Percentiles rank a stretch among this genome's conserved stretches.
phyloP scores from a whole-genome alignment of 2,113 vertebrate species.

The Malurus elegans region DNA sequence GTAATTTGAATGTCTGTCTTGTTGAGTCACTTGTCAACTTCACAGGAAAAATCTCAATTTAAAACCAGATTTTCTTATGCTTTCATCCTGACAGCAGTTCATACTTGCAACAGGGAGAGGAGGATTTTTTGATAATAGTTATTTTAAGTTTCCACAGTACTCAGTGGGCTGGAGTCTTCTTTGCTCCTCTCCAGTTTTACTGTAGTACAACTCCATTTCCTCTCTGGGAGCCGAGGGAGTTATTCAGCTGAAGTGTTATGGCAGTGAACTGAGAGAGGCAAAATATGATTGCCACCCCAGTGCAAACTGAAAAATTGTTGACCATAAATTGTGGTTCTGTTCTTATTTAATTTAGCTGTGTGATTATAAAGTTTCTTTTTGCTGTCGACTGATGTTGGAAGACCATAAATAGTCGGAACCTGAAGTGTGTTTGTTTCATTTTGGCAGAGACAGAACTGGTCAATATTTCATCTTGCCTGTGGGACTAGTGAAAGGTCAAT shows the following conservation, averaged over 20 bases:
- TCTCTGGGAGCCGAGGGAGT: background rate
- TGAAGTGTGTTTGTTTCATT: constrained; percentile 2
- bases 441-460: background rate
- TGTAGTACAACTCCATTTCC: background rate
- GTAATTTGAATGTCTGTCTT: background rate
- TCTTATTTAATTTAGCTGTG: constrained; percentile 32
- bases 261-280: background rate
- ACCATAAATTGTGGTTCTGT: background rate
- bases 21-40: background rate
- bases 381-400: background rate
- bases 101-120: background rate
- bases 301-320: background rate
- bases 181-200: background rate
- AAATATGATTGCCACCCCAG: background rate
- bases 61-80: background rate
- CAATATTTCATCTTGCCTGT: constrained; percentile 11
- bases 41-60: background rate
- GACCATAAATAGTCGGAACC: background rate
- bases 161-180: background rate
- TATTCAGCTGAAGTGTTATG: background rate
- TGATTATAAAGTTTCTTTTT: constrained; percentile 18
- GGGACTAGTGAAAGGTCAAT: constrained; percentile 23
- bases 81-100: background rate
- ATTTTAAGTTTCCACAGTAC: background rate
- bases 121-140: background rate